Conservation (phyloP, 2,888 invertebrate species). For the Eumacrocentrus americanus region DNA sequence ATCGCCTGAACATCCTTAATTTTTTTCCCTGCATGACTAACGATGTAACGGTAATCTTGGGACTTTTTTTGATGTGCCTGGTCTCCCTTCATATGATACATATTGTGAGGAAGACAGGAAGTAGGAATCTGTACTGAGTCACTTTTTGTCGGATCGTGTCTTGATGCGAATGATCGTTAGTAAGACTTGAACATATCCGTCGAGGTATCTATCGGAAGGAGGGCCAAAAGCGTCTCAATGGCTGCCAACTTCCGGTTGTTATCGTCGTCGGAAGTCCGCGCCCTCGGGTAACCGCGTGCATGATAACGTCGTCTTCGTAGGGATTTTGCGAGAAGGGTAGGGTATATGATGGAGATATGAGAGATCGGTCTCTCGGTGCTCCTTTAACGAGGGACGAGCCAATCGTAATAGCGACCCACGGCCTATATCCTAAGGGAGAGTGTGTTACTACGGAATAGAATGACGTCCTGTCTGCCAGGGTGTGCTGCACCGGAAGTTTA, state of each 20-base stretch:
- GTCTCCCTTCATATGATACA: no score
- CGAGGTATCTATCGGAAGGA: not conserved
- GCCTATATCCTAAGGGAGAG: no score
- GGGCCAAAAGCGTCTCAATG: constrained; percentile 17
- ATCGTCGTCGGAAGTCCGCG: constrained; percentile 25
- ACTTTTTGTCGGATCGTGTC: not conserved
- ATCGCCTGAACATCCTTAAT: not conserved
- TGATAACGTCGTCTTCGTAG: constrained; percentile 9
- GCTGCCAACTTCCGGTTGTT: constrained; percentile 33
- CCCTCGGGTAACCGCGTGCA: not conserved
- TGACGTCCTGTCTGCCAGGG: not conserved
- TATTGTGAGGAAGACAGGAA: no score
- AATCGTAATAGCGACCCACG: no score
- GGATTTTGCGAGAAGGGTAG: not conserved
- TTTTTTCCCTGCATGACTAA: no score
- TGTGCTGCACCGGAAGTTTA: constrained; percentile 29
- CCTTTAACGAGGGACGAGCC: not conserved
- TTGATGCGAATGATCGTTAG: constrained; percentile 20
- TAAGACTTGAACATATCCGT: not conserved
- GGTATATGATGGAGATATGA: not conserved
- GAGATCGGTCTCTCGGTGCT: not conserved
- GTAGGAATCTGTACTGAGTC: no score
- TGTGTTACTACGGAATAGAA: no score
- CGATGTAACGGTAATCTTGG: no score
- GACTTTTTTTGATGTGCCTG: no score